Conservation (phyloP, 1,140 invertebrate species). For the Nomia melanderi region DNA sequence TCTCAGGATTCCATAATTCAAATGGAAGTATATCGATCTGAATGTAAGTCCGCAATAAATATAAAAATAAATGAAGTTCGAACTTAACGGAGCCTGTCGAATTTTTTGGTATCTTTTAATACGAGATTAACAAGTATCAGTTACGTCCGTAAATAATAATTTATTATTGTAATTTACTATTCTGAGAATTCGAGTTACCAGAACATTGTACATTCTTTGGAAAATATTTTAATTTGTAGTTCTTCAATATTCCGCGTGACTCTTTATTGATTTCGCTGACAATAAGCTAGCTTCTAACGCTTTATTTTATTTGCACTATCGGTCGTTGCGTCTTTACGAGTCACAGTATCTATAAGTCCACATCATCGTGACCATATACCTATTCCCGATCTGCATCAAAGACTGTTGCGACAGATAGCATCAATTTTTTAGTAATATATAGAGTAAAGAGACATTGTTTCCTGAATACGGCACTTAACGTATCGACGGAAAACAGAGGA, state of each 20-base stretch:
- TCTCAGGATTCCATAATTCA: neutral
- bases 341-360: constrained; percentile 17
- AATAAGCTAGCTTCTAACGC: neutral
- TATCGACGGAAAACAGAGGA: neutral
- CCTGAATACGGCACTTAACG: no score
- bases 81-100: no score
- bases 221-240: neutral
- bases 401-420: neutral
- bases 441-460: constrained; percentile 10
- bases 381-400: constrained; percentile 3
- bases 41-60: neutral
- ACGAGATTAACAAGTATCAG: no score
- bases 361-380: neutral
- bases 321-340: neutral
- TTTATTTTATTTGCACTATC: neutral
- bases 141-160: no score
- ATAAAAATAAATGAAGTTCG: neutral
- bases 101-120: no score
- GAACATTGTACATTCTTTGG: neutral
- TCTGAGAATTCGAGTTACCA: no score
- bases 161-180: no score
- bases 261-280: no score
- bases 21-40: neutral
- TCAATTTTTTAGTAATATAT: neutral
- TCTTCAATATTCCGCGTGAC: neutral